Base-by-base conservation (phyloP, 2,888 invertebrate genomes). In the Trilocha varians region DNA sequence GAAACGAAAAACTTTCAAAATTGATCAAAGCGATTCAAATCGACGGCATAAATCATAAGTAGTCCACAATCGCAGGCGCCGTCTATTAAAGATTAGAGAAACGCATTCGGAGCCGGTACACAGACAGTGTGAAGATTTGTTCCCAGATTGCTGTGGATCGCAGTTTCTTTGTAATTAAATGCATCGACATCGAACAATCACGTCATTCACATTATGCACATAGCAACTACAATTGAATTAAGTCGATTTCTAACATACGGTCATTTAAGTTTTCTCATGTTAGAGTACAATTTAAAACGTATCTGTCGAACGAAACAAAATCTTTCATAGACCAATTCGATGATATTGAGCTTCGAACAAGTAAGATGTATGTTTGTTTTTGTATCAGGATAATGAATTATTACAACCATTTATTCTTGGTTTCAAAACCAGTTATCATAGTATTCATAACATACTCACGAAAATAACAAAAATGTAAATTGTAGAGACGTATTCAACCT, bases 1-100 rank as follows among this genome's bases (percentile, higher is more conserved):
- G 53, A 62, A 68, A 63, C 53, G 52, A 25, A 55, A 61, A 62
- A 62, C 59, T 65, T 64, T 62, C 57, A 58, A 64, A 63, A 62
- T 59, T 57, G 62, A 62, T 64, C 63, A 58, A 62, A 63, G 62
- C 59, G 53, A 56, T 58, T 55, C 56, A 51, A 50, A 50, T 47
- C 41, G 46, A 49, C 49, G 57, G 61, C 55, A 62, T 60, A 57
- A 64, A 66, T 66, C 59, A 54, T 56, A 53, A 55, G 52, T 50
- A 52, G 57, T 57, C 47, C 59, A 56, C 57, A 56, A 59, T 60
- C 50, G 52, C 51, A 52, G 46, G 53, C 55, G 50, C 47, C 48
- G 51, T 47, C 55, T 54, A 61, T 63, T 61, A 55, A 53, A 60
- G 57, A 71, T 67, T 68, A 62, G 64, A 62, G 64, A 58, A 59